Evolutionary conservation across 1,140 invertebrate genomes (phyloP).

Genomic region (Xylocopa sonorina): DNA sequence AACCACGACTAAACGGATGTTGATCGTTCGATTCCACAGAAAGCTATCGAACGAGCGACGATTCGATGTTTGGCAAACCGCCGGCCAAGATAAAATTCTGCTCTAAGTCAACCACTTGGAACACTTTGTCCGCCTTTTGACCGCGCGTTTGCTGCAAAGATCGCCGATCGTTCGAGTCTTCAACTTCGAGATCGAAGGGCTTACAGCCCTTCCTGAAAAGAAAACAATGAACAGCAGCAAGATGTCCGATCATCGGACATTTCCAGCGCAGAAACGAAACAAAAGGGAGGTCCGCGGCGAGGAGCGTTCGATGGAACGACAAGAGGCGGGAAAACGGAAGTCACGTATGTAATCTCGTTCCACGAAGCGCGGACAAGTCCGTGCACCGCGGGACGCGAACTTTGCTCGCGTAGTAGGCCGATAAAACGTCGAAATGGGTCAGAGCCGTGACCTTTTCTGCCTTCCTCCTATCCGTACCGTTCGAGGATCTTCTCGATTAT

Average conservation of each 20-base stretch:
- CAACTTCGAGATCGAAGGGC: background rate
- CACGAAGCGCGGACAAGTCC: conserved; percentile 2
- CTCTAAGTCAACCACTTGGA: conserved; percentile 15
- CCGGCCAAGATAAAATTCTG: conserved; percentile 35
- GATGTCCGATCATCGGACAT: no score
- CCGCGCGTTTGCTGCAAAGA: background rate
- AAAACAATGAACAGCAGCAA: no score
- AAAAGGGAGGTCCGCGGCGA: background rate
- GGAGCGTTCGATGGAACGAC: background rate
- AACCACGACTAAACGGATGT: background rate
- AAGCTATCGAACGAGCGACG: background rate
- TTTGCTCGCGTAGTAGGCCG: conserved; percentile 74
- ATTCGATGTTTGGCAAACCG: conserved; percentile 34
- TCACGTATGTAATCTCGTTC: conserved; percentile 44
- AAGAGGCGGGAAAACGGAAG: conserved; percentile 53
- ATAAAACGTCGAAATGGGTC: conserved; percentile 79
- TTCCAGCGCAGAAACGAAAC: background rate
- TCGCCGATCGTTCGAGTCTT: background rate
- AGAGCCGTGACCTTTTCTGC: conserved; percentile 79
- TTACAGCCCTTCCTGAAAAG: no score
- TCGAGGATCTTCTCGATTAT: conserved; percentile 28
- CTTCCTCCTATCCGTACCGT: conserved; percentile 63
- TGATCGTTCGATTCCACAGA: background rate
- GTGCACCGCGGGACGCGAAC: conserved; percentile 65
- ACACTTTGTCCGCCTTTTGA: background rate